Evolutionary conservation across 2,888 invertebrate genomes (phyloP).

Genomic region (Therioaphis trifolii): DNA sequence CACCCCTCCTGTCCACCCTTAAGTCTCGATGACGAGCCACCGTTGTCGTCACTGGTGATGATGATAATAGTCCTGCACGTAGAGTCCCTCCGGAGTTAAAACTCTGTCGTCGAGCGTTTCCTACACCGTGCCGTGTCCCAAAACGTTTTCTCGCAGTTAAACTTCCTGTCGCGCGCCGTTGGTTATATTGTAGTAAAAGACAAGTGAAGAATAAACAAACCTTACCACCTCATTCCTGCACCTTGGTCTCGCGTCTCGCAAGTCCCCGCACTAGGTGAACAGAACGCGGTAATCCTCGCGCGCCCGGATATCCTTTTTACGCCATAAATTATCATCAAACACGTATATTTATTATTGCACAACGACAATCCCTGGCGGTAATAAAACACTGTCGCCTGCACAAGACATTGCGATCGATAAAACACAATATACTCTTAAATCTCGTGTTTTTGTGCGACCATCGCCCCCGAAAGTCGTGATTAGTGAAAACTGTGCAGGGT

Average conservation of each 20-base stretch:
- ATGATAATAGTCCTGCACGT: too few species aligned
- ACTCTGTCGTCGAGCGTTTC: neutral
- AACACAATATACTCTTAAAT: neutral
- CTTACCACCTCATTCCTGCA: too few species aligned
- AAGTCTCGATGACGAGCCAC: neutral
- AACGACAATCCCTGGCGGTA: neutral
- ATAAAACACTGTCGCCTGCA: conserved; percentile 24
- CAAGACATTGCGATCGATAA: neutral
- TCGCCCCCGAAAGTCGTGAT: too few species aligned
- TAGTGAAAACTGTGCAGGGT: too few species aligned
- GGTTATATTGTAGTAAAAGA: neutral
- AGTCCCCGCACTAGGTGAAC: too few species aligned
- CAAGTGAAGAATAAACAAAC: too few species aligned
- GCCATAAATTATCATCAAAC: conserved; percentile 37
- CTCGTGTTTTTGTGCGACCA: too few species aligned
- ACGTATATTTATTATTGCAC: neutral
- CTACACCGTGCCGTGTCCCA: too few species aligned
- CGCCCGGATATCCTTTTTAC: conserved; percentile 5
- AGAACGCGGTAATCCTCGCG: neutral
- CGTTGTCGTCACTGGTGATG: neutral
- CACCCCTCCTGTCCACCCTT: neutral
- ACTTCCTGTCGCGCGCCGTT: neutral
- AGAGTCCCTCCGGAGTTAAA: neutral
- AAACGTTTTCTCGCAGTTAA: neutral
- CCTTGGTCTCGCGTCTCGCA: too few species aligned